Percentiles rank a stretch among this genome's conserved stretches.
These are phyloP conservation scores for Malurus melanocephalus DNA, from an alignment of 2,113 vertebrate species.

Conservation along the genomic window DNA sequence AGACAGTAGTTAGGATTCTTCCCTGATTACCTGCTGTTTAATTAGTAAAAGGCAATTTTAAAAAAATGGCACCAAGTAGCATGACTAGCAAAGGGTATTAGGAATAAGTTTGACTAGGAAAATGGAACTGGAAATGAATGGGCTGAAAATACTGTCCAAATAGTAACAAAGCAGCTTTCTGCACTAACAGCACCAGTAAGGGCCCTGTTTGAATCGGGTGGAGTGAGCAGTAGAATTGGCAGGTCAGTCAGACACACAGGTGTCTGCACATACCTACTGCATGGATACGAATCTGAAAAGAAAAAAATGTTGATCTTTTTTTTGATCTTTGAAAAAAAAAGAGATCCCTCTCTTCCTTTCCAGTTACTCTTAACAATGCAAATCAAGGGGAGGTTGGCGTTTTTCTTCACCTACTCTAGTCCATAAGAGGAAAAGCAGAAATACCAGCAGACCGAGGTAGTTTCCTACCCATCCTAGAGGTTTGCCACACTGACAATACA, in stretches of 20 bases:
- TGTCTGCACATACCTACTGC: neutral
- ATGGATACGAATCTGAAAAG: neutral
- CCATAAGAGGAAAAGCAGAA: neutral
- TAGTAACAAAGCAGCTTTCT: neutral
- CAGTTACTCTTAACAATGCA: neutral
- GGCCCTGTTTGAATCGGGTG: neutral
- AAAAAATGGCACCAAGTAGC: neutral
- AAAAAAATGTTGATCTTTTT: neutral
- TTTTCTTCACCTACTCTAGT: neutral
- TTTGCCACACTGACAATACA: neutral
- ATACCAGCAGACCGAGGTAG: neutral
- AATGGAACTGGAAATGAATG: neutral
- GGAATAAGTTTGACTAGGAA: neutral
- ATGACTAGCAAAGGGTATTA: neutral
- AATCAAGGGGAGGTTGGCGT: neutral
- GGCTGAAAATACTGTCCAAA: neutral
- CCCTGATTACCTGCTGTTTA: neutral
- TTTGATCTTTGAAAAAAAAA: too few relatives aligned
- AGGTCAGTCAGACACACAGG: neutral
- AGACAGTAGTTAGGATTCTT: neutral
- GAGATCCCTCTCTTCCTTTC: neutral
- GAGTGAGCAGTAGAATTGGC: neutral
- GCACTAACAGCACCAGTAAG: neutral
- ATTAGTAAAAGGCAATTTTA: neutral
- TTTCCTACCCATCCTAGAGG: neutral